Evolutionary conservation across 2,888 invertebrate species (phyloP).

Genomic region (Piscicola geometra): DNA sequence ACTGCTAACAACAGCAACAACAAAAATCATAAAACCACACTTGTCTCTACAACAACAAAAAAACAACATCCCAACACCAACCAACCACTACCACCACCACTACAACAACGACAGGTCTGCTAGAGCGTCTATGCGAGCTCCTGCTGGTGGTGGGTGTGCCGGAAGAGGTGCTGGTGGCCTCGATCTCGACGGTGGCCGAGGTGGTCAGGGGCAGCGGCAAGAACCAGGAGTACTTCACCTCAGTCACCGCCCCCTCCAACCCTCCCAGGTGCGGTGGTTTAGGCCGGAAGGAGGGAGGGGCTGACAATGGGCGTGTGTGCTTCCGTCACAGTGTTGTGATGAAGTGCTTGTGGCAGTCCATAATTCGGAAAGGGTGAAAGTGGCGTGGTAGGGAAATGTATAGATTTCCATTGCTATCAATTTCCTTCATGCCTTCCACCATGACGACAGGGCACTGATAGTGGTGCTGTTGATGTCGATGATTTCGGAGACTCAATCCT

Average conservation of each 20-base stretch:
- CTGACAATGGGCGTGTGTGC: too few species aligned
- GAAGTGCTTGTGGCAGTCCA: too few species aligned
- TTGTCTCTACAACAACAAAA: background rate
- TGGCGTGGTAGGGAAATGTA: too few species aligned
- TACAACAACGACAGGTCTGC: slow-evolving; percentile 58
- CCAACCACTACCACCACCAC: background rate
- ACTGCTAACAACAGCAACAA: too few species aligned
- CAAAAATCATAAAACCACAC: background rate
- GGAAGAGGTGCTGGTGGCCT: slow-evolving; percentile 89
- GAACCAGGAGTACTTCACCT: slow-evolving; percentile 83
- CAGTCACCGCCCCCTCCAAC: slow-evolving; percentile 83
- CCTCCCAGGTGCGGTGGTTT: slow-evolving; percentile 67
- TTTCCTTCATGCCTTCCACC: too few species aligned
- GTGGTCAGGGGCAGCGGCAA: slow-evolving; percentile 80
- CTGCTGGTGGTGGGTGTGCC: slow-evolving; percentile 94
- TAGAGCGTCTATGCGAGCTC: slow-evolving; percentile 78
- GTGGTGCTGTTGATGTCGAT: slow-evolving; percentile 93
- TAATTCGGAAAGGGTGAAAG: too few species aligned
- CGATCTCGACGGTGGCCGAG: slow-evolving; percentile 89
- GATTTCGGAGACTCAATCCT: slow-evolving; percentile 93
- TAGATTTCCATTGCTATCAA: too few species aligned
- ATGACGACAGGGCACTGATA: slow-evolving; percentile 72
- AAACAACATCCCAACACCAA: background rate
- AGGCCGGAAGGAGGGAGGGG: too few species aligned
- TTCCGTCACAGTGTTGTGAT: too few species aligned